Evolutionary conservation across 2,797 vertebrate genomes (phyloP).

Genomic region (Neostethus bicornis): DNA sequence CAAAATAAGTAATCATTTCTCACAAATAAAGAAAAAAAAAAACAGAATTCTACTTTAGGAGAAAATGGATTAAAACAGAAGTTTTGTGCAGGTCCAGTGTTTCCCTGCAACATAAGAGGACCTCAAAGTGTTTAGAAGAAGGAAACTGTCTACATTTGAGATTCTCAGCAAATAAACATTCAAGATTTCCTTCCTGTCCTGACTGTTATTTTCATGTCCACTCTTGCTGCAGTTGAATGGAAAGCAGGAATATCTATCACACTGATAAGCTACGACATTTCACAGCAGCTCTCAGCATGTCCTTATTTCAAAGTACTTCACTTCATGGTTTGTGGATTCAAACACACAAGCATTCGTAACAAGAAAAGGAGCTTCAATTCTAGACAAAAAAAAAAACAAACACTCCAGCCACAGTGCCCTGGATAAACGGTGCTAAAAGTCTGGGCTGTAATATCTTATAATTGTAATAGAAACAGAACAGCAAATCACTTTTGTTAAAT

Average conservation of each 20-base stretch:
- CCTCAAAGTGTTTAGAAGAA: constrained; percentile 33
- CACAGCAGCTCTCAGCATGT: constrained; percentile 56
- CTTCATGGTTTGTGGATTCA: constrained; percentile 51
- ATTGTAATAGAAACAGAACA: constrained; percentile 36
- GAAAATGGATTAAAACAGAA: constrained; percentile 59
- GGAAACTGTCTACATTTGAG: constrained; percentile 28
- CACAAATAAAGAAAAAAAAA: constrained; percentile 41
- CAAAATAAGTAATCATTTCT: constrained; percentile 44
- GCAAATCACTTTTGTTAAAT: constrained; percentile 40
- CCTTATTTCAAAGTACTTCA: constrained; percentile 44
- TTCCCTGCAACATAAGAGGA: constrained; percentile 43
- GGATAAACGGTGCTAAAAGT: constrained; percentile 36
- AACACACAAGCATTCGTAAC: constrained; percentile 58
- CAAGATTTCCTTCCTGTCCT: constrained; percentile 27
- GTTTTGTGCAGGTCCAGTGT: constrained; percentile 32
- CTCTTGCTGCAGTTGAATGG: constrained; percentile 63
- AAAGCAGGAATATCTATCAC: constrained; percentile 62
- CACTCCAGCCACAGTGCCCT: constrained; percentile 40
- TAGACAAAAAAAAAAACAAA: constrained; percentile 47
- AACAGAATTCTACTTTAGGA: constrained; percentile 53
- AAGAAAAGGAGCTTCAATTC: constrained; percentile 51
- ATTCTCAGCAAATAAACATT: constrained; percentile 65
- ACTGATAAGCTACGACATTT: constrained; percentile 64
- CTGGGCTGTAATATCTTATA: constrained; percentile 35
- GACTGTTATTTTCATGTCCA: constrained; percentile 54